These are phyloP conservation scores for Drosophila leontia DNA, from an alignment of 1,140 invertebrate genomes.

Conservation along the genomic window DNA sequence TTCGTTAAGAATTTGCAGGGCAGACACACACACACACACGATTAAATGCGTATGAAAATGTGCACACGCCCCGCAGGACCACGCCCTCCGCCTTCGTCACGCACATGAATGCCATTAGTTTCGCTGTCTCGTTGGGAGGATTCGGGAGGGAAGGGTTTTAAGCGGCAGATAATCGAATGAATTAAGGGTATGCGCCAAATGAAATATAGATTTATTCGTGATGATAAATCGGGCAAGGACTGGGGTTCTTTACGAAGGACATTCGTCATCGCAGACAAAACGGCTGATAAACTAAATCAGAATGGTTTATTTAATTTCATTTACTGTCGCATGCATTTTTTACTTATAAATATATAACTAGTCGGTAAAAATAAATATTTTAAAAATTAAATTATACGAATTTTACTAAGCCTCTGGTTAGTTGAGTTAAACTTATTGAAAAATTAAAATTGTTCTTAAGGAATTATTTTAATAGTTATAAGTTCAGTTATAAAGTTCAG, in stretches of 20 bases:
- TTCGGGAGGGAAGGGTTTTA: conserved; percentile 8
- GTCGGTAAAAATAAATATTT: neutral
- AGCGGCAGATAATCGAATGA: conserved; percentile 68
- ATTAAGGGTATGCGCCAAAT: conserved; percentile 67
- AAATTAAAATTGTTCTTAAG: neutral
- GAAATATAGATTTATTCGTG: conserved; percentile 70
- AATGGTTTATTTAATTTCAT: neutral
- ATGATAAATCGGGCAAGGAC: conserved; percentile 45
- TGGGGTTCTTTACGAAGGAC: conserved; percentile 1
- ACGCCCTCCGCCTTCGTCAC: conserved; percentile 39
- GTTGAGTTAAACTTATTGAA: too few species aligned
- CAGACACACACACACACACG: conserved; percentile 61
- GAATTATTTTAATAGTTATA: neutral
- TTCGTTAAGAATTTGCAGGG: conserved; percentile 76
- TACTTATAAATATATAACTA: neutral
- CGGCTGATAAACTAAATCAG: neutral
- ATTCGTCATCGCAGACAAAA: conserved; percentile 2
- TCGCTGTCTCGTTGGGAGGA: neutral
- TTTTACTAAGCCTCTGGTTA: neutral
- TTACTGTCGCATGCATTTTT: neutral
- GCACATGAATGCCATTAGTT: conserved; percentile 66
- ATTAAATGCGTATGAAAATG: conserved; percentile 73
- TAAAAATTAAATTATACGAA: neutral
- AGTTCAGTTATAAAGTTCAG: too few species aligned
- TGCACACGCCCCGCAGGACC: conserved; percentile 36